These are phyloP conservation scores for Drosophila lacicola DNA, from an alignment of 2,888 invertebrate species.

Conservation along the genomic window DNA sequence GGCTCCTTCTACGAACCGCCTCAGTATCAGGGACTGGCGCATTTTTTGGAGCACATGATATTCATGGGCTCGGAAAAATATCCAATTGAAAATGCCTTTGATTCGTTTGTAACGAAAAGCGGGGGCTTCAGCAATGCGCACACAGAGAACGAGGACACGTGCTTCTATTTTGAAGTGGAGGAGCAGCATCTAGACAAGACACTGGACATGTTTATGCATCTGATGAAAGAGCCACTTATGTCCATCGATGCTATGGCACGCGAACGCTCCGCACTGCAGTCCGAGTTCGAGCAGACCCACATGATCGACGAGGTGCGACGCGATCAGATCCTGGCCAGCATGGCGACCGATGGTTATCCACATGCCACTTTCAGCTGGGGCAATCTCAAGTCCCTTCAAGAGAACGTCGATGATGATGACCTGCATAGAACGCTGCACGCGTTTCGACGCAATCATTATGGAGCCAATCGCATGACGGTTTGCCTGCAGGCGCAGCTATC, in stretches of 20 bases:
- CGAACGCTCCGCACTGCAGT: conserved; percentile 95
- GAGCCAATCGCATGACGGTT: conserved; percentile 94
- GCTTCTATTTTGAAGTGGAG: conserved; percentile 95
- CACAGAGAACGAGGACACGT: conserved; percentile 94
- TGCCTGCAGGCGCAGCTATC: conserved; percentile 89
- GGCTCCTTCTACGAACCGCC: conserved; percentile 92
- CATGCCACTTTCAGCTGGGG: conserved; percentile 93
- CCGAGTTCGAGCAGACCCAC: conserved; percentile 93
- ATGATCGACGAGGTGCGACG: conserved; percentile 91
- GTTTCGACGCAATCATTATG: conserved; percentile 92
- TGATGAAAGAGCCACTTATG: conserved; percentile 95
- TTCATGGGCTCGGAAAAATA: conserved; percentile 97
- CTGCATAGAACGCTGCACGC: conserved; percentile 90
- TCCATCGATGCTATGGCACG: conserved; percentile 92
- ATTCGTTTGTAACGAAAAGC: conserved; percentile 91
- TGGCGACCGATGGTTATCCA: conserved; percentile 90
- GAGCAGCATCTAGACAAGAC: conserved; percentile 91
- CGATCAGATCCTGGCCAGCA: conserved; percentile 90
- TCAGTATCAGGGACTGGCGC: conserved; percentile 92
- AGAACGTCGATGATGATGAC: conserved; percentile 88
- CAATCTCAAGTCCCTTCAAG: conserved; percentile 90
- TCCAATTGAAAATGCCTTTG: conserved; percentile 94
- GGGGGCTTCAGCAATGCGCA: conserved; percentile 95
- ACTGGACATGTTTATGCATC: conserved; percentile 94
- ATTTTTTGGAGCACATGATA: conserved; percentile 95